These are phyloP conservation scores for Columbina picui DNA, from an alignment of 2,113 vertebrate genomes.

Conservation along the genomic window DNA sequence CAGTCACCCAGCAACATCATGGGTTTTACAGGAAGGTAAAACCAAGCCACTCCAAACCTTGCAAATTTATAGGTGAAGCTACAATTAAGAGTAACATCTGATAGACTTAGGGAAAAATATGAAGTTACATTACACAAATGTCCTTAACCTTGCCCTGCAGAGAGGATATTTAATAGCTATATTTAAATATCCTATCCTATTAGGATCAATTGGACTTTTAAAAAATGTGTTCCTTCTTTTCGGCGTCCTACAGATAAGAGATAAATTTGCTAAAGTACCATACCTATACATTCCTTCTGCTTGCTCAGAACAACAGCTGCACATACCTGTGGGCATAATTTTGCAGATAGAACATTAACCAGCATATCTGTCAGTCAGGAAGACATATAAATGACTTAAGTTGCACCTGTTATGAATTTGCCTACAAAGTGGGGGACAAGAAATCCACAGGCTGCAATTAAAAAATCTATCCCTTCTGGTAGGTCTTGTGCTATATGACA, in stretches of 20 bases:
- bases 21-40: background rate
- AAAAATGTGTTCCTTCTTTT: background rate
- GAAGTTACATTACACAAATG: background rate
- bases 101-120: background rate
- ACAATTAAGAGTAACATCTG: background rate
- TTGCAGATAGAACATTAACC: background rate
- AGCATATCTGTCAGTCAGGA: background rate
- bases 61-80: background rate
- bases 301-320: background rate
- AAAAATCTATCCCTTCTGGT: background rate
- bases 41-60: background rate
- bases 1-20: background rate
- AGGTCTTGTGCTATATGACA: rapidly evolving
- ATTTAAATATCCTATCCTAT: background rate
- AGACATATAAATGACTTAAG: background rate
- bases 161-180: background rate
- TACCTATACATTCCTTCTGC: background rate
- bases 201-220: background rate
- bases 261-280: background rate
- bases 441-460: background rate
- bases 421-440: background rate
- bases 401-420: background rate
- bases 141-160: background rate
- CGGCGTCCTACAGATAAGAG: background rate
- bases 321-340: slow-evolving; percentile 6